Base-by-base conservation (phyloP, 2,113 vertebrate genomes). In the Barnardius zonarius region DNA sequence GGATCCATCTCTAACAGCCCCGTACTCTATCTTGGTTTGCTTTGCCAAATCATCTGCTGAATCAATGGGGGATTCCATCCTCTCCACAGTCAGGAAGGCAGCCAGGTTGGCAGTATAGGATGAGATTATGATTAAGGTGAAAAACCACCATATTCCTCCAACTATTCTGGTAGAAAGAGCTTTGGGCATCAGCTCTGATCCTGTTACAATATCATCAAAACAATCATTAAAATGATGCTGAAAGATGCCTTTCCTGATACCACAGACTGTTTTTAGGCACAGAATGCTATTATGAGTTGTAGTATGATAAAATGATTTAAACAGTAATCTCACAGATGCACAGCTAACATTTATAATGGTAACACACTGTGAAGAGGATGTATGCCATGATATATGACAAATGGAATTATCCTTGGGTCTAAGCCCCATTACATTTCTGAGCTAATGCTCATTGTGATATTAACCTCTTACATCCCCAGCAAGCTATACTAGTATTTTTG, bases 81-180 rank as follows among this genome's bases (percentile, higher is more conserved):
- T 98, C 97, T 99, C 99, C 95, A 99, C 99, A 0, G 99, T 99
- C 93, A 99, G 98, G 97, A 99, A 99, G 97, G 99, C 99, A 64
- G 99, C 99, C 97, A 99, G 94, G 98, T 99, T 99, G 95, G 99
- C 99, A 70, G 99, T 99, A 83, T 99, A 99, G 66, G 99, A 99
- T 84, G 99, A 99, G 96, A 99, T 99, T 96, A 99, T 99, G 97
- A 99, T 99, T 96, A 99, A 95, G 43, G 99, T 99, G 96, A 99
- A 99, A 98, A 99, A 99, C 99, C 99, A 99, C 99, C 99, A 99
- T 97, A 99, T 99, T 86, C 99, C 99, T 96, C 99, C 99, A 69
- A 99, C 99, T 97, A 99, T 99, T 98, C 99, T 98, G 64, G 99
- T 99, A 25, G 99, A 99, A 88, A 99, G 98, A 93, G 99, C 99